Evolutionary conservation across 2,888 invertebrate genomes (phyloP).

Genomic region (Drosophila buzzatii): DNA sequence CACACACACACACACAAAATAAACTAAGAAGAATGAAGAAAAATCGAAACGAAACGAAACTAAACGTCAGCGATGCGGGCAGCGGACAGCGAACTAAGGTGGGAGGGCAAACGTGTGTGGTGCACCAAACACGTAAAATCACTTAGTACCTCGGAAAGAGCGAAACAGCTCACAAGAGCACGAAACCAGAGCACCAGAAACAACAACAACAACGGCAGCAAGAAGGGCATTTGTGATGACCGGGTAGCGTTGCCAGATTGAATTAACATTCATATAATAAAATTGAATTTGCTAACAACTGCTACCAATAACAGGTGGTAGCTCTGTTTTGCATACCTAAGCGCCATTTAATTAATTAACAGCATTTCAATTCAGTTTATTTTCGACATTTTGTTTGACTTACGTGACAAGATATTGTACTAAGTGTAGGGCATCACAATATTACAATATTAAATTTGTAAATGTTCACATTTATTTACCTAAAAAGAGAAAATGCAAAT

Average conservation of each 20-base stretch:
- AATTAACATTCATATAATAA: slow-evolving; percentile 48
- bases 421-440: slow-evolving; percentile 22
- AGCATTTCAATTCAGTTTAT: slow-evolving; percentile 8
- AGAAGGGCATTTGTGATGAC: slow-evolving; percentile 13
- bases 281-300: slow-evolving; percentile 31
- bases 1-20: slow-evolving; percentile 9
- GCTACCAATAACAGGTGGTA: slow-evolving; percentile 71
- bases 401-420: slow-evolving; percentile 37
- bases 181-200: slow-evolving; percentile 49
- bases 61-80: slow-evolving; percentile 29
- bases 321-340: slow-evolving; percentile 46
- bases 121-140: slow-evolving; percentile 83
- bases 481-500: slow-evolving; percentile 34
- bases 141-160: slow-evolving; percentile 73
- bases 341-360: slow-evolving; percentile 7
- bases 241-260: slow-evolving; percentile 73
- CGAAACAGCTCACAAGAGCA: slow-evolving; percentile 52
- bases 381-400: slow-evolving; percentile 31
- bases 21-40: slow-evolving; percentile 16
- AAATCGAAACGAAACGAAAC: slow-evolving; percentile 51
- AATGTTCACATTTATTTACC: slow-evolving; percentile 41
- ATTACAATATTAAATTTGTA: slow-evolving; percentile 13
- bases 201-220: slow-evolving; percentile 5
- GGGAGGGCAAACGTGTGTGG: slow-evolving; percentile 70
- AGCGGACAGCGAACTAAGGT: slow-evolving; percentile 8